Conservation (phyloP, 2,113 vertebrate species). For the Pungitius pungitius region DNA sequence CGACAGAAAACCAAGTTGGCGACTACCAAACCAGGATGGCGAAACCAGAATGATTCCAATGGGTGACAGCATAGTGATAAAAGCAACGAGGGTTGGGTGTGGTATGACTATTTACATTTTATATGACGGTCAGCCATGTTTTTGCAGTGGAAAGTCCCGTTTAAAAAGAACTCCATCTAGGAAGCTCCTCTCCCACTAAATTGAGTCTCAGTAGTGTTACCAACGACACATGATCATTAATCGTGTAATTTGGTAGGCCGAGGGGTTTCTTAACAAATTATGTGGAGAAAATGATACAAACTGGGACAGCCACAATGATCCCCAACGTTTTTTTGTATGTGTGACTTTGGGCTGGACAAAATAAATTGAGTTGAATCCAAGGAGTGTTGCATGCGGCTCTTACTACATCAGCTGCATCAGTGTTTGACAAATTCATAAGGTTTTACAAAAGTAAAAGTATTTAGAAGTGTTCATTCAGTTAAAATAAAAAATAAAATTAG, state of each 20-base stretch:
- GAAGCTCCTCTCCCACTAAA: not conserved
- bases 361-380: no score
- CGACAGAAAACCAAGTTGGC: no score
- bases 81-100: no score
- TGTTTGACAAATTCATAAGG: not conserved
- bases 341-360: no score
- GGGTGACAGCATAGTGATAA: no score
- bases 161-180: not conserved
- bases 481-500: not conserved
- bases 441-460: not conserved
- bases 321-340: no score
- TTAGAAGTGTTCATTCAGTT: not conserved
- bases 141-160: not conserved
- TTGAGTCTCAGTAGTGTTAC: not conserved
- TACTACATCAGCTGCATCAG: no score
- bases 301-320: not conserved
- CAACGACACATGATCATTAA: not conserved
- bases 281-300: not conserved
- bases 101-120: no score
- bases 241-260: not conserved
- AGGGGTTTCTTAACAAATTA: not conserved
- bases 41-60: no score
- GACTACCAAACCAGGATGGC: no score
- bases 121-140: no score
- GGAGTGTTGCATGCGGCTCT: no score